Evolutionary conservation across 1,140 invertebrate genomes (phyloP).

Genomic region (Amyelois transitella): DNA sequence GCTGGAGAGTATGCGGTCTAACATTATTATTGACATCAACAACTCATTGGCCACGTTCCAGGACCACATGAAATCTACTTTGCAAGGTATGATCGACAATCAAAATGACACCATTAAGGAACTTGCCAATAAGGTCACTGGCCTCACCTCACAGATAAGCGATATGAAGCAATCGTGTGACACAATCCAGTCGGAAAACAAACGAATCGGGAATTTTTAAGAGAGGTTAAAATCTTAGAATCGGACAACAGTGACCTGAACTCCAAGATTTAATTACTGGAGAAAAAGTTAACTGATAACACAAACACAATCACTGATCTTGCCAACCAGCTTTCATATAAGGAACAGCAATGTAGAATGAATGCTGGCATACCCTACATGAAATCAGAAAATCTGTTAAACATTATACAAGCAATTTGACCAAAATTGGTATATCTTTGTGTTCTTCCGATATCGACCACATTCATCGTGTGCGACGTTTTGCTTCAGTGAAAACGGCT

Average conservation of each 20-base stretch:
- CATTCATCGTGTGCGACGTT: slow-evolving; percentile 9
- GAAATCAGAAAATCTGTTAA: slow-evolving; percentile 8
- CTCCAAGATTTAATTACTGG: no score
- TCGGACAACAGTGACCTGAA: no score
- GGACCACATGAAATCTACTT: not conserved
- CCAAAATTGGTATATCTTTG: slow-evolving; percentile 2
- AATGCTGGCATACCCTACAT: slow-evolving; percentile 5
- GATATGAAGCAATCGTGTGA: no score
- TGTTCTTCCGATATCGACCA: slow-evolving; percentile 1
- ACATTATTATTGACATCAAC: no score
- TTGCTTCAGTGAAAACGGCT: not conserved
- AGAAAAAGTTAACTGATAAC: not conserved
- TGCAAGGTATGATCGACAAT: not conserved
- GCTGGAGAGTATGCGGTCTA: no score
- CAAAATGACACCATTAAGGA: not conserved
- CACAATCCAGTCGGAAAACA: no score
- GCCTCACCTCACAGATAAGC: no score
- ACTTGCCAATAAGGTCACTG: no score
- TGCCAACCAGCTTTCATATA: not conserved
- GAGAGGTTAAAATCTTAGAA: no score
- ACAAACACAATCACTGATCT: not conserved
- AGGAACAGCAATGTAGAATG: not conserved
- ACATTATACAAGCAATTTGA: not conserved
- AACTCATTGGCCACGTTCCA: no score
- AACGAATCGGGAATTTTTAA: no score